These are phyloP conservation scores for Neelides sp. DNA, from an alignment of 1,140 invertebrate species.

Conservation along the genomic window DNA sequence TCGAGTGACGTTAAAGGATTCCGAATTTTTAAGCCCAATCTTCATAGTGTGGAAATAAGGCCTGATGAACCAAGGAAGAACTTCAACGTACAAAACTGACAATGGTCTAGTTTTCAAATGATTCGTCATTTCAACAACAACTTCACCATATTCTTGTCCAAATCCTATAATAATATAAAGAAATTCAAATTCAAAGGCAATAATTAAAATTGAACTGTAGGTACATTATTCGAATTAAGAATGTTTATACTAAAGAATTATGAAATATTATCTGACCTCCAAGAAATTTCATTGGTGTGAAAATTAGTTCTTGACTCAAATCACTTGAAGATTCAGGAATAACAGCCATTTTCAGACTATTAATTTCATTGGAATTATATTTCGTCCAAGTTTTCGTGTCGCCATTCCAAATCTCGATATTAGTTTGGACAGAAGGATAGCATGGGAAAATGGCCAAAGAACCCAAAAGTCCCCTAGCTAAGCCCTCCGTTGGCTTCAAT, in stretches of 20 bases:
- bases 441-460: slow-evolving; percentile 26
- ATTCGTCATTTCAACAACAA: slow-evolving; percentile 45
- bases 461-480: slow-evolving; percentile 19
- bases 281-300: slow-evolving; percentile 28
- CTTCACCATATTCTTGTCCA: slow-evolving; percentile 69
- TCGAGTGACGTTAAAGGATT: too few species aligned
- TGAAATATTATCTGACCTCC: slow-evolving; percentile 14
- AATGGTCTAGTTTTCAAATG: slow-evolving; percentile 36
- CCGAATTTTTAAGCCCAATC: slow-evolving; percentile 17
- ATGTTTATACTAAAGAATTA: not conserved
- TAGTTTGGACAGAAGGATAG: slow-evolving; percentile 20
- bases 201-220: not conserved
- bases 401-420: slow-evolving; percentile 18
- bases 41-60: slow-evolving; percentile 80
- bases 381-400: slow-evolving; percentile 20
- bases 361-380: slow-evolving; percentile 13
- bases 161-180: slow-evolving; percentile 40
- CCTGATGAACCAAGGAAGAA: slow-evolving; percentile 80
- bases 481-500: slow-evolving; percentile 13
- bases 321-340: slow-evolving; percentile 7
- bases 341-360: slow-evolving; percentile 19
- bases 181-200: slow-evolving; percentile 13
- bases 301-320: slow-evolving; percentile 13
- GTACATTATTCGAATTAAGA: not conserved
- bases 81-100: slow-evolving; percentile 42